Evolutionary conservation across 35 echinoderm and acorn worm species (phyloP).

Genomic region (Eucidaris tribuloides): DNA sequence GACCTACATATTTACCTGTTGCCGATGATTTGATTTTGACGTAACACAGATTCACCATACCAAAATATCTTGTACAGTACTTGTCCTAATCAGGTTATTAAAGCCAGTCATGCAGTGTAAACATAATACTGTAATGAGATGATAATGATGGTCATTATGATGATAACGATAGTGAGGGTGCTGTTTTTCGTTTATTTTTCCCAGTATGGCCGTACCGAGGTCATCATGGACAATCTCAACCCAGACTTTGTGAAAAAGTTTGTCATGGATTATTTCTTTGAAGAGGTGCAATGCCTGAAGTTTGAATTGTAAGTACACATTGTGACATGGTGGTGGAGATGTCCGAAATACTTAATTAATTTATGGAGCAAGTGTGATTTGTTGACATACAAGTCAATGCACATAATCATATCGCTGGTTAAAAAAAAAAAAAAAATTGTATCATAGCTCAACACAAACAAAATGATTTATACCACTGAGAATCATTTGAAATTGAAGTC

Average conservation of each 20-base stretch:
- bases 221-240: conserved; percentile 80
- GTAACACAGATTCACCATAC: neutral
- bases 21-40: neutral
- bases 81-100: neutral
- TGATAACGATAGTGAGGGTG: neutral
- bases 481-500: too few relatives aligned
- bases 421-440: too few relatives aligned
- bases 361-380: too few relatives aligned
- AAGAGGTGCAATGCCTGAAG: conserved; percentile 79
- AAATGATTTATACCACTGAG: too few relatives aligned
- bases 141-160: neutral
- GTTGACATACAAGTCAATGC: too few relatives aligned
- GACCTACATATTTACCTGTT: too few relatives aligned
- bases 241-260: conserved; percentile 96
- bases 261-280: conserved; percentile 87
- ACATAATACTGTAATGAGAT: neutral
- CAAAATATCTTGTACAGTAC: neutral
- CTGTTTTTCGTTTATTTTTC: neutral
- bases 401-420: too few relatives aligned
- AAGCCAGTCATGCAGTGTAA: neutral
- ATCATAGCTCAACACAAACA: too few relatives aligned
- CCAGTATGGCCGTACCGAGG: conserved; percentile 76
- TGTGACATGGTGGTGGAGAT: too few relatives aligned
- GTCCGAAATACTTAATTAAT: too few relatives aligned
- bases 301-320: conserved; percentile 96